Evolutionary conservation across 2,888 invertebrate genomes (phyloP).

Genomic region (Apamea anceps): DNA sequence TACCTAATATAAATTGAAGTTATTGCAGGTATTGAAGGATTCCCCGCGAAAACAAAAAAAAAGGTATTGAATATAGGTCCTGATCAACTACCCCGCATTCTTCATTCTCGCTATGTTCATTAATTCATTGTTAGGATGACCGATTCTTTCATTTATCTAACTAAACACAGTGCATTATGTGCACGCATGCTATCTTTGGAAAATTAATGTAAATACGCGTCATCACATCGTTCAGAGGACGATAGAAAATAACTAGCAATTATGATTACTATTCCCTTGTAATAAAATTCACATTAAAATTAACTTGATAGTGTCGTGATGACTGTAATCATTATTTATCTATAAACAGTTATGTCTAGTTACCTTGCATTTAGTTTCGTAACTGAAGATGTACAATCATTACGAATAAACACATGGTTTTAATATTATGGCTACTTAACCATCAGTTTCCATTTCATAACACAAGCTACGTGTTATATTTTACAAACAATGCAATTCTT

Average conservation of each 20-base stretch:
- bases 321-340: neutral
- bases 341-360: neutral
- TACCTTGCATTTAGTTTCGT: neutral
- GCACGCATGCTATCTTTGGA: neutral
- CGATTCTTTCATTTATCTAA: neutral
- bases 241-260: neutral
- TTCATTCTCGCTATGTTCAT: neutral
- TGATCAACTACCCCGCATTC: no score
- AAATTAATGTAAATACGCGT: neutral
- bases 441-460: neutral
- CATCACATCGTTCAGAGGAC: neutral
- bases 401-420: neutral
- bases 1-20: neutral
- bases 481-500: no score
- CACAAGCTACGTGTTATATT: neutral
- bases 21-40: neutral
- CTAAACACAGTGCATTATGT: neutral
- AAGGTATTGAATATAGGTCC: neutral
- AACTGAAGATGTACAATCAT: neutral
- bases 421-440: neutral
- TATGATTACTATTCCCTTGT: neutral
- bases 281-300: neutral
- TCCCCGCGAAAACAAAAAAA: no score
- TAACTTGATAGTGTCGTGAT: neutral
- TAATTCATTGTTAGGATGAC: neutral